Base-by-base conservation (phyloP, 2,797 vertebrate genomes). In the Anabas testudineus region DNA sequence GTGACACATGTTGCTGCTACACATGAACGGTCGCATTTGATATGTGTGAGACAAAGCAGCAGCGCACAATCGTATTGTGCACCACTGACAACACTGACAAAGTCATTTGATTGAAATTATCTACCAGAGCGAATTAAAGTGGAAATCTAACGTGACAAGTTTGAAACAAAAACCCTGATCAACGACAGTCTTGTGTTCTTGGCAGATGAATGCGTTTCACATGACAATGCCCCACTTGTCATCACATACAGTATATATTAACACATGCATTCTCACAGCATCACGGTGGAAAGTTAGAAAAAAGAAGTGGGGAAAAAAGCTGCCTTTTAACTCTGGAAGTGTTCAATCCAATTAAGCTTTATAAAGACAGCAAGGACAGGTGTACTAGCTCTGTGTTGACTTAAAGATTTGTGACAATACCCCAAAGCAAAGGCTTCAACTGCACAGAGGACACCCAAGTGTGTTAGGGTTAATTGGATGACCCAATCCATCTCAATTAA, bases 401-500 rank as follows among this genome's bases (percentile, higher is more conserved):
- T 84, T 88, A 83, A 91, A 90, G 86, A 92, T 92, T 87, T 81
- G 72, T 88, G 88, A 89, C 89, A 91, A 90, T 90, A 87, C 87
- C 90, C 92, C 78, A 82, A 91, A 92, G 92, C 83, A 88, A 88
- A 87, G 85, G 74, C 89, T 88, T 79, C 84, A 83, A 82, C 87
- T 59, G 71, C 81, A 92, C 82, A 88, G 93, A 89, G 86, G 87
- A 92, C 80, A 83, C 89, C 88, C 91, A 86, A 83, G 92, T 86
- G 88, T 90, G 88, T 90, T 89, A 9, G 79, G 92, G 92, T 95
- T 95, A 95, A 94, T 94, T 94, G 90, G 89, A 91, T 94, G 94
- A 95, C 93, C 93, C 84, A 84, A 85, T 94, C 93, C 79, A 91
- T 94, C 90, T 91, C 91, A 93, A 94, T 93, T 93, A 93, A 93